Base-by-base conservation (phyloP, 2,113 vertebrate genomes). In the Alethe castanea region DNA sequence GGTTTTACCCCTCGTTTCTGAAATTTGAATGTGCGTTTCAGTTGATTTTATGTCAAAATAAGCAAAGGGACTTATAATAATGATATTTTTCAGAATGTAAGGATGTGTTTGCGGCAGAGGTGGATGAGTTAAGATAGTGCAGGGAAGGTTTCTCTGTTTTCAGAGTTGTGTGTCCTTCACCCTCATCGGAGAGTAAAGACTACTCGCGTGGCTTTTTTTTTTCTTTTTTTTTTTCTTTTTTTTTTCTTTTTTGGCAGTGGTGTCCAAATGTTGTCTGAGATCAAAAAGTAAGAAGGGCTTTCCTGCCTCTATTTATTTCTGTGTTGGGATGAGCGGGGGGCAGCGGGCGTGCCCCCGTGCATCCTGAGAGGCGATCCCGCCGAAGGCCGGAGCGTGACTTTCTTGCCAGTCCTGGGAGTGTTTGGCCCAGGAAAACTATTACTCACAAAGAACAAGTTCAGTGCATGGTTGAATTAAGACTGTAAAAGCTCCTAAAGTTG, bases 391-490 rank as follows among this genome's bases (percentile, higher is more conserved):
- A 76, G 85, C 2, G 23, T 13, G 26, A 84, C 92, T 95, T 93
- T 83, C 87, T 66, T 79, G 52, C 24, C 86, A 18, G 59, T 70
- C 88, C 86, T 36, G 86, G 85, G 91, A 94, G 91, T 3, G 57
- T 89, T 93, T 92, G 96, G 95, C 94, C 92, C 96, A 50, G 71
- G 67, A 94, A 92, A 96, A 96, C 97, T 94, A 66, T 97, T 89
- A 89, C 89, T 93, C 86, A 97, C 97, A 97, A 96, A 97, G 95
- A 95, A 73, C 94, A 96, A 97, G 95, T 97, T 96, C 94, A 96
- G 96, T 90, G 97, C 96, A 53, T 93, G 96, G 95, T 94, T 93
- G 96, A 97, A 98, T 97, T 97, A 96, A 97, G 97, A 97, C 97
- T 94, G 96, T 94, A 96, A 90, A 95, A 91, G 92, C 95, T 97